Evolutionary conservation across 1,140 invertebrate genomes (phyloP).

Genomic region (Sipha flava): DNA sequence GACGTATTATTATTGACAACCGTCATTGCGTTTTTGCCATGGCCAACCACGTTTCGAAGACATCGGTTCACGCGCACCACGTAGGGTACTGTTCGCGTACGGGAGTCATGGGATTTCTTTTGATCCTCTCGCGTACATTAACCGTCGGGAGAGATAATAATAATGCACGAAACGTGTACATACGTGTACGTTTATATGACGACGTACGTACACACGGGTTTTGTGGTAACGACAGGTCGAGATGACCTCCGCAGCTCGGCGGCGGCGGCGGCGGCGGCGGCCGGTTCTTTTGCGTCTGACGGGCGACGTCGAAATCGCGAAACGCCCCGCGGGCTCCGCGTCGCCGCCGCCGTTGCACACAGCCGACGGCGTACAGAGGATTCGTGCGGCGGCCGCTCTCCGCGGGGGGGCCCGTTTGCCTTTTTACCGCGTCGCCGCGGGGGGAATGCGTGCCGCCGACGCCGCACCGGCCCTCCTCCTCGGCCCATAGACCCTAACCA

Average conservation of each 20-base stretch:
- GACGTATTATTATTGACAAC: no score
- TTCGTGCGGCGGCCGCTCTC: slow-evolving; percentile 23
- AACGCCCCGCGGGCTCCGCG: slow-evolving; percentile 18
- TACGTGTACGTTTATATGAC: no score
- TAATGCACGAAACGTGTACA: not conserved
- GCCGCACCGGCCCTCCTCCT: not conserved
- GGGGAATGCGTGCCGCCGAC: slow-evolving; percentile 9
- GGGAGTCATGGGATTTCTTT: no score
- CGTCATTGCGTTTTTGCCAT: no score
- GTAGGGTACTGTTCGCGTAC: no score
- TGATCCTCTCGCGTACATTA: no score
- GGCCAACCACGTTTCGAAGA: no score
- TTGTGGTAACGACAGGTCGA: not conserved
- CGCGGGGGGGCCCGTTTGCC: slow-evolving; percentile 22
- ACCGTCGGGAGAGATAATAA: no score
- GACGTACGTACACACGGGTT: no score
- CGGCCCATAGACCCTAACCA: not conserved
- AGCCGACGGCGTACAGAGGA: not conserved
- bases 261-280: not conserved
- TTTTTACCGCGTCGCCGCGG: slow-evolving; percentile 31
- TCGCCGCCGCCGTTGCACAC: not conserved
- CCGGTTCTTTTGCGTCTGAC: slow-evolving; percentile 21
- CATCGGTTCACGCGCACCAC: no score
- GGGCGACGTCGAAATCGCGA: slow-evolving; percentile 28
- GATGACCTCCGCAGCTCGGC: not conserved